Base-by-base conservation (phyloP, 2,888 invertebrate species). In the Rosalia funebris region DNA sequence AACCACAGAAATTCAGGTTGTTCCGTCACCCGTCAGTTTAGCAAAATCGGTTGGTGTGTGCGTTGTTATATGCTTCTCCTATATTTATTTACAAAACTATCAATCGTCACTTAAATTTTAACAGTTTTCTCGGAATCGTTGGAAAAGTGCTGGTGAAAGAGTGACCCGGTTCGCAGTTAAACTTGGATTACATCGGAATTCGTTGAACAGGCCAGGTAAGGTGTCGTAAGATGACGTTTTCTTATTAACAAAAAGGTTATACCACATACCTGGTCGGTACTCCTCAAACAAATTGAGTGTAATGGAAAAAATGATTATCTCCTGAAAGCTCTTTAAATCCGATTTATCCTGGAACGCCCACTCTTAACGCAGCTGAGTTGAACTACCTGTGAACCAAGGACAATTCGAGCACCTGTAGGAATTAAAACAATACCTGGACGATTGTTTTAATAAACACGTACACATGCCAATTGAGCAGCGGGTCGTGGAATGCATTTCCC, bases 351-450 rank as follows among this genome's bases (percentile, higher is more conserved):
- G 57, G 41, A 55, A 62, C 63, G 67, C 71, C 71, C 69, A 71
- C 70, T 66, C 67, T 62, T 66, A 63, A 3, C 7, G 67, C 68
- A 70, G 68, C 65, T 71, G 66, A 71, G 71, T 71, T 60, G 62
- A 63, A 66, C 62, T 66, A 72, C 69, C 70, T 70, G 70, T 63
- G 62, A 62, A 64, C 66, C 68, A 73, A 74, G 71, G 71, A 66
- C 72, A 56, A 62, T 64, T 57, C 57, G 57, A 66, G 68, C 71
- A 74, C 74, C 72, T 74, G 72, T 74, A 73, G 72, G 71, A 74
- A 66, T 71, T 67, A 47, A 62, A 52, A 20, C 25, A 60, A 55
- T 37, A 48, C 1, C 14, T 45, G 15, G 39, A 41, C 32, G 15
- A 3, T 31, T 20, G 20, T 32, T 9, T 15, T 4, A 44, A 14